Percentiles rank a stretch among this genome's conserved stretches.
Evolutionary conservation across 2,888 invertebrate genomes (phyloP).

Genomic region (Timema podura): DNA sequence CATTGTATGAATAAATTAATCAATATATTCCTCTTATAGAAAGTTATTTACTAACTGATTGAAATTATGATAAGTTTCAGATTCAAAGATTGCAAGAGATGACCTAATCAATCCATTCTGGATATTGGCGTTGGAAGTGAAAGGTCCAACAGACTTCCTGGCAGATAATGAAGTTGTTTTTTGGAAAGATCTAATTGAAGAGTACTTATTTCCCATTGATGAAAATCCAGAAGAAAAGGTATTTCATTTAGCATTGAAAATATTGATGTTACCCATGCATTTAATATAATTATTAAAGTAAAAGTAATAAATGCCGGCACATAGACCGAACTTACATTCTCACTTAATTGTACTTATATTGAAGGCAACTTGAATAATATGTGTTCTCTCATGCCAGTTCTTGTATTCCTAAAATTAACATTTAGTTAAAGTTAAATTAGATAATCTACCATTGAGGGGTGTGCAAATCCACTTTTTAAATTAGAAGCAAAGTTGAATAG

Average conservation of each 20-base stretch:
- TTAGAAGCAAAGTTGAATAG: too few relatives aligned
- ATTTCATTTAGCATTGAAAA: slow-evolving; percentile 36
- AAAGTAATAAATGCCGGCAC: too few relatives aligned
- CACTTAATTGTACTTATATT: slow-evolving; percentile 3
- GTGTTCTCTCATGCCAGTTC: too few relatives aligned
- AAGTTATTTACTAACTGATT: too few relatives aligned
- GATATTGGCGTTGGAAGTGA: slow-evolving; percentile 54
- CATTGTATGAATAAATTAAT: too few relatives aligned
- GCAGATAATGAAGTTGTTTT: slow-evolving; percentile 80
- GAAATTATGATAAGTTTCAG: too few relatives aligned
- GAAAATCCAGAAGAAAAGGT: slow-evolving; percentile 90
- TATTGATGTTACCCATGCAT: slow-evolving; percentile 34
- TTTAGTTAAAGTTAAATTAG: neutral
- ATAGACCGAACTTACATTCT: too few relatives aligned
- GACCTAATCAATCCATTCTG: slow-evolving; percentile 89
- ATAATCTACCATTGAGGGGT: too few relatives aligned
- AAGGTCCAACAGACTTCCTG: slow-evolving; percentile 87
- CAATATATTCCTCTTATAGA: too few relatives aligned
- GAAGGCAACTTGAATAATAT: neutral
- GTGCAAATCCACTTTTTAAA: too few relatives aligned
- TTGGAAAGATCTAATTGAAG: slow-evolving; percentile 92
- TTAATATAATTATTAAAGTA: neutral
- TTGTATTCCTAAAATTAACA: neutral
- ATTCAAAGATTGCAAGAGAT: slow-evolving; percentile 51
- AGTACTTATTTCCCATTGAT: slow-evolving; percentile 91